Evolutionary conservation across 2,888 invertebrate genomes (phyloP), one percentile per base, ranked within the genome.

Genomic region (Netelia inedita): DNA sequence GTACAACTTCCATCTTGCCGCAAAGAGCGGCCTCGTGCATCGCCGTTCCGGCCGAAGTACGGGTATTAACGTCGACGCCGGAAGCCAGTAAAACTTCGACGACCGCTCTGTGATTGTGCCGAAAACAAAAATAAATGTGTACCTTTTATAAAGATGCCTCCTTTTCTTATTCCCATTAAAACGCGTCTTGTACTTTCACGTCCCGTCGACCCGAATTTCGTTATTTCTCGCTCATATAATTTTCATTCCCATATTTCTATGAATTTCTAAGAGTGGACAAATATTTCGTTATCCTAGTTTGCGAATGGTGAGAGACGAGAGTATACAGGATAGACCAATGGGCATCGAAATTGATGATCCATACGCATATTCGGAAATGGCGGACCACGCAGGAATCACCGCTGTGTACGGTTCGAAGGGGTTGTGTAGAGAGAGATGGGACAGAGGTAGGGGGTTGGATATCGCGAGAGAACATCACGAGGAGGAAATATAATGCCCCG

Each of bases 1-100:
- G 95, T 23, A 98, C 98, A 19, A 98, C 98, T 82, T 97, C 97
- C 88, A 97, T 96, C 94, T 98, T 98, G 19, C 98, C 98, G 93
- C 97, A 98, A 28, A 98, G 95, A 0, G 98, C 98, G 0, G 99
- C 98, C 93, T 98, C 98, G 94, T 99, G 99, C 85, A 99, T 95
- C 0, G 98, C 98, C 6, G 98, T 98, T 0, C 99, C 99, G 46
- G 96, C 96, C 83, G 96, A 96, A 14, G 98, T 98, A 89, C 97
- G 95, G 46, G 97, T 95, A 94, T 99, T 98, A 5, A 98, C 97
- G 93, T 97, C 96, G 90, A 98, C 96, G 0, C 98, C 98, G 19
- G 98, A 97, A 11, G 96, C 95, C 71, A 98, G 95, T 1, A 99
- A 94, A 0, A 97, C 96, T 90, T 96, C 96, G 46, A 98, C 98